Evolutionary conservation across 2,797 vertebrate genomes (phyloP), one percentile per base, ranked within the genome.

Genomic region (Nannoperca australis): DNA sequence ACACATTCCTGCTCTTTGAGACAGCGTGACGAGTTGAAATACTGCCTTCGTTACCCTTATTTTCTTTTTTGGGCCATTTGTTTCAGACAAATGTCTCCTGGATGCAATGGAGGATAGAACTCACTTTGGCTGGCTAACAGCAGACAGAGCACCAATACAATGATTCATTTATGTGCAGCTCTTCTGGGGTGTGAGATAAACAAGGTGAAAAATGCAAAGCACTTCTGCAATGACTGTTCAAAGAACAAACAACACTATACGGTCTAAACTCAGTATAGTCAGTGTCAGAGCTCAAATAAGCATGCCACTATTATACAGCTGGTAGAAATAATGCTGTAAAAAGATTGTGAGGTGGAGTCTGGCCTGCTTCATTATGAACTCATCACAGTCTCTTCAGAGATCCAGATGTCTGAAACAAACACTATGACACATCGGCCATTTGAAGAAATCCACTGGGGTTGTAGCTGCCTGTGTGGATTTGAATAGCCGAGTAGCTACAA

Each of bases 151-250:
- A 30, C 6, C 0, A 5, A 45, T 7, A 81, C 72, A 76, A 85
- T 68, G 80, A 70, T n/a, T 70, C n/a, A 42, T 71, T 76, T 45
- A 70, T 68, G 42, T 1, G 34, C 7, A 1, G 45, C 61, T 30
- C 70, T 22, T 73, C 60, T 74, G 66, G 63, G 49, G 59, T 53
- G 38, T 51, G 67, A 63, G 74, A 81, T 74, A 72, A 75, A 81
- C 64, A 40, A 32, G 49, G 54, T 45, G 60, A 69, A 72, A 80
- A 80, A 88, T 75, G 74, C 82, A 70, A 83, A 71, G 42, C 12
- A 5, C 38, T 69, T 56, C 18, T 62, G 49, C 53, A 32, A 73
- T 40, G 61, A 60, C 50, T 3, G 67, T 15, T 53, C 65, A 51
- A 17, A 7, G 11, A 65, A 53, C 18, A 59, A 51, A 30, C n/a